phyloP scores from a whole-genome alignment of 2,113 vertebrate genomes.

The Garra rufa region DNA sequence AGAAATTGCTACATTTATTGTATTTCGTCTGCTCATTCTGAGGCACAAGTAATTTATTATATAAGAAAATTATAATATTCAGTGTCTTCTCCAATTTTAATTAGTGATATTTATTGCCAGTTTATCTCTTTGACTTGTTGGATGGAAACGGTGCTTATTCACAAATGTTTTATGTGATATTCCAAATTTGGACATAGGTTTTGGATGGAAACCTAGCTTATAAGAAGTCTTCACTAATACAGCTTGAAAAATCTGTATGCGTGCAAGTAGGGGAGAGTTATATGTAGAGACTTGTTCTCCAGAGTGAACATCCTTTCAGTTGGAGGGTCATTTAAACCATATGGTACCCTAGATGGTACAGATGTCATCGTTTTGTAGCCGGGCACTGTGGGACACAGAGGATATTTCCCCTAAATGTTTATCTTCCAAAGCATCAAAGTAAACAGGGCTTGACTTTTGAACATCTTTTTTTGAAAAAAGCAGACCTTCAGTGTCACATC shows the following conservation, averaged over 20 bases:
- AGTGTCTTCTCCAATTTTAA: too few relatives aligned
- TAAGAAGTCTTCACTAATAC: neutral
- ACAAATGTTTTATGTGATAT: too few relatives aligned
- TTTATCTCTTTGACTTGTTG: too few relatives aligned
- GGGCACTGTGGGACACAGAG: constrained; percentile 1
- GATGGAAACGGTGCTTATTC: too few relatives aligned
- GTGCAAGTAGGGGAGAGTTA: neutral
- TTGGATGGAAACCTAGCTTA: too few relatives aligned
- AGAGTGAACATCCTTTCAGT: constrained; percentile 13
- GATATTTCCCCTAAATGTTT: neutral
- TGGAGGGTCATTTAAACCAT: constrained; percentile 35
- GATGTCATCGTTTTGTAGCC: neutral
- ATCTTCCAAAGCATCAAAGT: constrained; percentile 15
- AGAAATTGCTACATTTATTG: too few relatives aligned
- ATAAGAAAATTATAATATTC: too few relatives aligned
- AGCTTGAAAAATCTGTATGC: neutral
- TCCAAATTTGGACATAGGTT: too few relatives aligned
- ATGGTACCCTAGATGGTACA: constrained; percentile 21
- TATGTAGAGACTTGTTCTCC: neutral
- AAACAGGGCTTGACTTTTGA: neutral
- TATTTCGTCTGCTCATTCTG: too few relatives aligned
- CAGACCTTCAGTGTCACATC: neutral
- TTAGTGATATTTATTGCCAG: too few relatives aligned
- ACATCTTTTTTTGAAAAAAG: neutral
- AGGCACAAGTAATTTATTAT: too few relatives aligned